A percentile compares a stretch with the other conserved stretches of the same genome.
Conservation (phyloP, 2,888 invertebrate genomes). For the Platycnemis pennipes region DNA sequence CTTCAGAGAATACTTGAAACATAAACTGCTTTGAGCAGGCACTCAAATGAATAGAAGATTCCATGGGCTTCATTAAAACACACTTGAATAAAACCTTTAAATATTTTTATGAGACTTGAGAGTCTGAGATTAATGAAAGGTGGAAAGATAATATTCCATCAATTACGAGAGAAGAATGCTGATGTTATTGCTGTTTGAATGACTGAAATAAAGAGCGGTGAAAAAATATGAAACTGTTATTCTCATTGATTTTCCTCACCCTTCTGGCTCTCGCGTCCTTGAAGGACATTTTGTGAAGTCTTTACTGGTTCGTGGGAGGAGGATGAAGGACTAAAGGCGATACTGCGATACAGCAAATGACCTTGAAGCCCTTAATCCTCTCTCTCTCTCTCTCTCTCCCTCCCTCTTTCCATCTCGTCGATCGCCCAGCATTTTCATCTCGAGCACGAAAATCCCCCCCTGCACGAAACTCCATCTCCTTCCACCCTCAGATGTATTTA, state of each 20-base stretch:
- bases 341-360: constrained; percentile 22
- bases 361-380: not conserved
- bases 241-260: not conserved
- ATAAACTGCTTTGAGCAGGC: too few species aligned
- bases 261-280: not conserved
- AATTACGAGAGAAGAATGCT: not conserved
- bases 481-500: not conserved
- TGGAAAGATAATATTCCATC: not conserved
- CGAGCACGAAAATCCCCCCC: not conserved
- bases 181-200: not conserved
- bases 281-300: not conserved
- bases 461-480: not conserved
- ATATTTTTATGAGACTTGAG: too few species aligned
- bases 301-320: not conserved
- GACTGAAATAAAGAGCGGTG: not conserved
- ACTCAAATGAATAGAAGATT: too few species aligned
- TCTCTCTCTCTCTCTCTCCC: not conserved
- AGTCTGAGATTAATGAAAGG: not conserved
- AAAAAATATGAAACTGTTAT: not conserved
- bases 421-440: not conserved
- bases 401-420: not conserved
- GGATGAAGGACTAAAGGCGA: not conserved
- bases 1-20: too few species aligned
- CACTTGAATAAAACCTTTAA: too few species aligned
- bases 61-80: too few species aligned